Percentiles rank a stretch among this genome's conserved stretches.
phyloP scores from a whole-genome alignment of 2,888 invertebrate species.

The Callimorpha dominula region DNA sequence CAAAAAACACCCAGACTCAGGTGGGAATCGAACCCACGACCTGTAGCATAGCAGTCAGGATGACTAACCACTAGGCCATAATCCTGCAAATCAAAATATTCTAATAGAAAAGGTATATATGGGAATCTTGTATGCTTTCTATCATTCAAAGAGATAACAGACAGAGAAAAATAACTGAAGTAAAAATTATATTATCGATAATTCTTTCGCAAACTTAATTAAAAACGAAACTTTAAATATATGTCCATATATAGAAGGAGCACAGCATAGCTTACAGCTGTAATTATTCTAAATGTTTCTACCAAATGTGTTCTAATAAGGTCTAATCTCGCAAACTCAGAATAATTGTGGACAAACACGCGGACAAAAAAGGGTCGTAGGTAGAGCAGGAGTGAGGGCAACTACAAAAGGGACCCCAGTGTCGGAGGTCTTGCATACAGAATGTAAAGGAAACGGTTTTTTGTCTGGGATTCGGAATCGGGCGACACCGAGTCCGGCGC shows the following conservation, averaged over 20 bases:
- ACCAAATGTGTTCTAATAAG: slow-evolving; percentile 48
- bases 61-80: no score
- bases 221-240: not conserved
- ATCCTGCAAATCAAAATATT: not conserved
- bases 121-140: no score
- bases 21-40: no score
- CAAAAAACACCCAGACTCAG: no score
- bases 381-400: slow-evolving; percentile 58
- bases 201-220: not conserved
- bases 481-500: slow-evolving; percentile 69
- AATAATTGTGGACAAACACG: slow-evolving; percentile 63
- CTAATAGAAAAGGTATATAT: not conserved
- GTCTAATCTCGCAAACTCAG: slow-evolving; percentile 54
- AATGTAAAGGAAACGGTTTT: slow-evolving; percentile 82
- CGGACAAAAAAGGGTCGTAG: slow-evolving; percentile 80
- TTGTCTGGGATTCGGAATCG: slow-evolving; percentile 64
- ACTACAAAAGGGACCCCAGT: slow-evolving; percentile 74
- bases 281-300: slow-evolving; percentile 14
- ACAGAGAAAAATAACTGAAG: not conserved
- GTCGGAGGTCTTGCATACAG: slow-evolving; percentile 85
- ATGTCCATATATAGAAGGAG: not conserved
- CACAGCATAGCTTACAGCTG: not conserved
- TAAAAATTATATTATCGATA: not conserved
- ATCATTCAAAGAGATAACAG: not conserved
- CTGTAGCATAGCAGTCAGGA: no score